Conservation (phyloP, 2,888 invertebrate genomes). For the Drosophila mulleri region DNA sequence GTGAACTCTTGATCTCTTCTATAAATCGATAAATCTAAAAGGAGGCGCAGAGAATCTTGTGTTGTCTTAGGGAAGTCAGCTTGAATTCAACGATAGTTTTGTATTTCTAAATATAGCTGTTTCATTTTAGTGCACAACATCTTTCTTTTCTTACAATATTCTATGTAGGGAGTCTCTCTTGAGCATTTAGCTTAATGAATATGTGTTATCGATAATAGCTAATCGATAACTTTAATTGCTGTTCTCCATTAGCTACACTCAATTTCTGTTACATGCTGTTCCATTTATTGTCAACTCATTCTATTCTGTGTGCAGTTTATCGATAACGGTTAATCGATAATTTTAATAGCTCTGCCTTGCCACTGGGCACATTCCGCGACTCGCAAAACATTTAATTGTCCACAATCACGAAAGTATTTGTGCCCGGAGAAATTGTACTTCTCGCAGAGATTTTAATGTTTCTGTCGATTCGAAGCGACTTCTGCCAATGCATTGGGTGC, state of each 20-base stretch:
- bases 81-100: too few species aligned
- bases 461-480: slow-evolving; percentile 16
- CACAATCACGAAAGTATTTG: slow-evolving; percentile 30
- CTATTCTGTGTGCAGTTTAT: neutral
- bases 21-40: neutral
- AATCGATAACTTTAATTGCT: neutral
- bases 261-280: neutral
- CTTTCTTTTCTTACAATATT: neutral
- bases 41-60: too few species aligned
- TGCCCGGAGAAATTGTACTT: slow-evolving; percentile 44
- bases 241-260: neutral
- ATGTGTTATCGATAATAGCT: neutral
- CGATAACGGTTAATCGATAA: neutral
- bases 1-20: slow-evolving; percentile 10
- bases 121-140: neutral
- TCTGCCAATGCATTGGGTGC: neutral
- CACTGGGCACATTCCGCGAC: neutral
- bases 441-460: slow-evolving; percentile 24
- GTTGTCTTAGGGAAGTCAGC: too few species aligned
- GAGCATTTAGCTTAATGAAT: neutral
- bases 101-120: neutral
- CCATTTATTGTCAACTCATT: neutral
- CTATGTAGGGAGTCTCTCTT: neutral
- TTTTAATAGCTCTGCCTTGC: neutral
- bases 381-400: slow-evolving; percentile 34